phyloP scores from a whole-genome alignment of 2,113 vertebrate genomes.

The Ammodramus savannarum region DNA sequence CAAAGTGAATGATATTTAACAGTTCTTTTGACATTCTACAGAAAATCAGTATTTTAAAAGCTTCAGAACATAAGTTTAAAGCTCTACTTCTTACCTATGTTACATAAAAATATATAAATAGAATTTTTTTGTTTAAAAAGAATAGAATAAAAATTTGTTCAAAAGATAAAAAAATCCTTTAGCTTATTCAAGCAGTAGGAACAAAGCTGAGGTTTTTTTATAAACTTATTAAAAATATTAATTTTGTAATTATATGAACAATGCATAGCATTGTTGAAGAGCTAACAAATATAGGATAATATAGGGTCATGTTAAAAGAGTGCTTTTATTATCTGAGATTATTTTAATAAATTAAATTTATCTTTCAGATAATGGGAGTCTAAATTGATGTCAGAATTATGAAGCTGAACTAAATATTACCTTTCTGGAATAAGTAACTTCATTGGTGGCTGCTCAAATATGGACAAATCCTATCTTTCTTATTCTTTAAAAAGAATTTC shows the following conservation, averaged over 20 bases:
- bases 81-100: background rate
- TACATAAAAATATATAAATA: background rate
- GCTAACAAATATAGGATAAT: background rate
- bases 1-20: background rate
- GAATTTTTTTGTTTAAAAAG: background rate
- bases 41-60: background rate
- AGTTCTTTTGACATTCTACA: background rate
- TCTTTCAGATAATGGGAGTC: background rate
- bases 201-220: rapidly evolving
- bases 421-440: background rate
- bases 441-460: background rate
- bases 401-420: background rate
- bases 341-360: background rate
- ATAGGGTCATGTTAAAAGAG: background rate
- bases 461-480: background rate
- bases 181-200: background rate
- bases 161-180: background rate
- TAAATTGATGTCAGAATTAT: background rate
- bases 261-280: background rate
- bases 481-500: background rate
- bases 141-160: background rate
- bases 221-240: background rate
- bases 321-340: background rate
- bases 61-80: background rate
- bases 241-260: background rate